Percentiles rank a stretch among this genome's conserved stretches.
phyloP scores from a whole-genome alignment of 2,888 invertebrate species.

The Eupithecia subfuscata region DNA sequence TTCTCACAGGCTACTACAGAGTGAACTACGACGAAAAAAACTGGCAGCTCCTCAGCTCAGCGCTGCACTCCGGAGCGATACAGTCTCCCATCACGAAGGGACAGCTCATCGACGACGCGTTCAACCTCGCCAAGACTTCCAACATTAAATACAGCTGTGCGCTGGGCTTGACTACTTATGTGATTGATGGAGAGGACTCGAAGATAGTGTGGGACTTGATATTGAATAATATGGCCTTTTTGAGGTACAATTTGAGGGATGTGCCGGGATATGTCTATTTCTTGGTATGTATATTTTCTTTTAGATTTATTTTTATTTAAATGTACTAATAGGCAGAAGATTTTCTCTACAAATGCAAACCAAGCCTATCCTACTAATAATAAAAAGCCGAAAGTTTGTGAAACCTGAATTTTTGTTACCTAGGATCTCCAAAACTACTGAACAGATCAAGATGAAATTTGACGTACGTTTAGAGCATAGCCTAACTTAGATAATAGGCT shows the following conservation, averaged over 20 bases:
- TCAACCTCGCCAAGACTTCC: slow-evolving; percentile 85
- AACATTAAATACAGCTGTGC: slow-evolving; percentile 84
- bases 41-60: slow-evolving; percentile 81
- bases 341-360: no score
- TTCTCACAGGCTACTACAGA: slow-evolving; percentile 82
- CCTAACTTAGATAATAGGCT: no score
- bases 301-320: no score
- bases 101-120: slow-evolving; percentile 89
- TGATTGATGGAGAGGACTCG: slow-evolving; percentile 84
- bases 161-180: slow-evolving; percentile 86
- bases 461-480: no score
- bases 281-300: slow-evolving; percentile 18
- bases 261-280: slow-evolving; percentile 81
- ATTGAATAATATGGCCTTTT: slow-evolving; percentile 81
- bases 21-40: slow-evolving; percentile 85
- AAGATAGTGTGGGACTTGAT: slow-evolving; percentile 88
- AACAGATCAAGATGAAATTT: no score
- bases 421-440: no score
- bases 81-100: slow-evolving; percentile 86
- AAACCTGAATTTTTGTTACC: no score
- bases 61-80: slow-evolving; percentile 77
- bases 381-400: no score
- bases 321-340: no score
- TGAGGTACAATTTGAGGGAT: slow-evolving; percentile 75
- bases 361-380: no score